Percentiles rank a stretch among this genome's conserved stretches.
Evolutionary conservation across 1,140 invertebrate genomes (phyloP).

Genomic region (Trissolcus basalis): DNA sequence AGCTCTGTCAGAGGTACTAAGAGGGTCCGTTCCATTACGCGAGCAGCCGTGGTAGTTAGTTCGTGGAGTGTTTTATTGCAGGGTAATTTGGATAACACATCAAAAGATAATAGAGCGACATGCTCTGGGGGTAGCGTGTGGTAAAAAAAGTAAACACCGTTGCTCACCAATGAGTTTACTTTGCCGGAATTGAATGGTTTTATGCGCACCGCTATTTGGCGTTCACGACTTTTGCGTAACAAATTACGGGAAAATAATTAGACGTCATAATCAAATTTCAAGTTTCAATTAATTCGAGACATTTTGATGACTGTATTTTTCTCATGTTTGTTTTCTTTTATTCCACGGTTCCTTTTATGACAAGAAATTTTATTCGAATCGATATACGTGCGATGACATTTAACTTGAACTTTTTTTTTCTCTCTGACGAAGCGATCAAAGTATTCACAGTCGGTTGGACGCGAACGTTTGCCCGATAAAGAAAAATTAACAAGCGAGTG

Average conservation of each 20-base stretch:
- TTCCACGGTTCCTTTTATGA: too few species aligned
- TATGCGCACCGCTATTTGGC: not conserved
- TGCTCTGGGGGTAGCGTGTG: conserved; percentile 1
- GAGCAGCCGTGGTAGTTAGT: conserved; percentile 18
- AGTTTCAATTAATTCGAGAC: not conserved
- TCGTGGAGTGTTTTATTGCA: conserved; percentile 35
- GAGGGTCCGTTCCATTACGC: conserved; percentile 29
- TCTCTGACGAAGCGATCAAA: conserved; percentile 11
- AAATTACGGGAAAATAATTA: not conserved
- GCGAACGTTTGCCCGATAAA: conserved; percentile 27
- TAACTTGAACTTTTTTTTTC: conserved; percentile 24
- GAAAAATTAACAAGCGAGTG: conserved; percentile 32
- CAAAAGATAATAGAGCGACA: conserved; percentile 40
- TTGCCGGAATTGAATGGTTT: conserved; percentile 30
- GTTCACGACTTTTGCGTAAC: not conserved
- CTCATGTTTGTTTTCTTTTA: too few species aligned
- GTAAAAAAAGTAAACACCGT: conserved; percentile 30
- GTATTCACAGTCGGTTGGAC: conserved; percentile 18
- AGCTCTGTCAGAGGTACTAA: not conserved
- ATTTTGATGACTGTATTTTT: not conserved
- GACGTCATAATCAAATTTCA: not conserved
- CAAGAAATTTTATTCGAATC: conserved; percentile 20
- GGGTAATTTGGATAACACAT: conserved; percentile 44
- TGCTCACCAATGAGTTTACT: conserved; percentile 7
- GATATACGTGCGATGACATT: conserved; percentile 21